Evolutionary conservation across 2,888 invertebrate genomes (phyloP).

Genomic region (Orthosia gracilis): DNA sequence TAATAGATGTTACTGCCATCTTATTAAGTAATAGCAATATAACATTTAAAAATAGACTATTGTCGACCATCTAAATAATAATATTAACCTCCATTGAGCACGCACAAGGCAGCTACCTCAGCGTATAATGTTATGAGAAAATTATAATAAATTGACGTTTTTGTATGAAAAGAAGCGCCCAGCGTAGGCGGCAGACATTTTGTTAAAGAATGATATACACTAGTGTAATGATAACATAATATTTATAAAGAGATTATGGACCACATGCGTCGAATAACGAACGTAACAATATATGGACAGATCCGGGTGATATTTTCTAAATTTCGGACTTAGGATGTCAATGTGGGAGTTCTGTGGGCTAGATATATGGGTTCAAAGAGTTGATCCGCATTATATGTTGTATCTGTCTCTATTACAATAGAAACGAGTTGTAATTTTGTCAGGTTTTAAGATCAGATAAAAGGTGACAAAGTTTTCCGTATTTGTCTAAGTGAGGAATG

Average conservation of each 20-base stretch:
- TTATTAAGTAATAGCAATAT: conserved; percentile 66
- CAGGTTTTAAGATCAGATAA: conserved; percentile 53
- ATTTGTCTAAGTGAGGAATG: conserved; percentile 42
- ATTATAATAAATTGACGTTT: conserved; percentile 81
- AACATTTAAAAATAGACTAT: conserved; percentile 52
- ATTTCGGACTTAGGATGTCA: conserved; percentile 56
- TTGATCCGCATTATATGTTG: conserved; percentile 53
- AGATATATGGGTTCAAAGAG: conserved; percentile 56
- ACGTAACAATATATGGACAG: conserved; percentile 59
- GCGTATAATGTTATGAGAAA: conserved; percentile 77
- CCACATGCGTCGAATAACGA: conserved; percentile 73
- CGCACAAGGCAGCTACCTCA: conserved; percentile 64
- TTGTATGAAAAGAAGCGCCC: conserved; percentile 58
- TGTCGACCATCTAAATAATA: conserved; percentile 53
- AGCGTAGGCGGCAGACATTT: conserved; percentile 60
- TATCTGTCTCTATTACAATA: conserved; percentile 50
- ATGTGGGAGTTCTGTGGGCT: conserved; percentile 67
- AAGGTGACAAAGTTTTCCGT: conserved; percentile 46
- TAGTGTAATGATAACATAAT: conserved; percentile 67
- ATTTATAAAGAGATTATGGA: conserved; percentile 70
- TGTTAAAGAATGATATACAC: conserved; percentile 67
- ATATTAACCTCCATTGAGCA: conserved; percentile 60
- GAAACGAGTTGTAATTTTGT: conserved; percentile 55
- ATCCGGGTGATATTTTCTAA: conserved; percentile 62
- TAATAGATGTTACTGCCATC: conserved; percentile 48